Base-by-base conservation (phyloP, 1,140 invertebrate species). In the Drosophila truncata region DNA sequence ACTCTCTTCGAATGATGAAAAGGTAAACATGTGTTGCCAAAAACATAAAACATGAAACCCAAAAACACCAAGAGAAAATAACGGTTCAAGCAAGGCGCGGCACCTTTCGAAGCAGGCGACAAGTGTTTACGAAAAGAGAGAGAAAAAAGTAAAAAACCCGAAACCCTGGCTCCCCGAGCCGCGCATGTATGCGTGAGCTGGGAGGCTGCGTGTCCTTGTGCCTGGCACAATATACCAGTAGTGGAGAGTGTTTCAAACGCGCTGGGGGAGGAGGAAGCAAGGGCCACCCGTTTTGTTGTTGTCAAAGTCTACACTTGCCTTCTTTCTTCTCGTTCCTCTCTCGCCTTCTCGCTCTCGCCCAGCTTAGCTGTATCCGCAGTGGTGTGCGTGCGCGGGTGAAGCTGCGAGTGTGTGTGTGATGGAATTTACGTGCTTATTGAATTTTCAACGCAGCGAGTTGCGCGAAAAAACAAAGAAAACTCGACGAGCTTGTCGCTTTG, bases 381-480 rank as follows among this genome's bases (percentile, higher is more conserved):
- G 39, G 60, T 85, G 37, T 64, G 52, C 42, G 81, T 64, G 37
- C 63, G 54, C 57, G 60, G 29, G 37, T 44, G 33, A 49, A 42
- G 57, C 59, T 52, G 63, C 62, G 13, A 33, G 31, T 69, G 58
- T 61, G 78, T 75, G 57, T 77, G 83, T 80, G 67, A 67, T 79
- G 83, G 80, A 87, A 88, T 87, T 88, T 88, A 76, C 77, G 80
- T 88, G 77, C 85, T 90, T 88, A 90, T 90, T 88, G 84, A 90
- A 81, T 90, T 87, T 88, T 88, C 84, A 69, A 70, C 20, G 35
- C 74, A 57, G 59, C 62, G 66, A 78, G 84, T 88, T 83, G 72
- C 54, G 80, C 63, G 72, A 80, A 83, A 46, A 74, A 64, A 50
- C 35, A 57, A 52, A 29, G 35, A 62, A 50, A 61, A 29, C 27